Evolutionary conservation across 2,113 vertebrate genomes (phyloP), one percentile per base, ranked within the genome.

Genomic region (Galeopterus variegatus): DNA sequence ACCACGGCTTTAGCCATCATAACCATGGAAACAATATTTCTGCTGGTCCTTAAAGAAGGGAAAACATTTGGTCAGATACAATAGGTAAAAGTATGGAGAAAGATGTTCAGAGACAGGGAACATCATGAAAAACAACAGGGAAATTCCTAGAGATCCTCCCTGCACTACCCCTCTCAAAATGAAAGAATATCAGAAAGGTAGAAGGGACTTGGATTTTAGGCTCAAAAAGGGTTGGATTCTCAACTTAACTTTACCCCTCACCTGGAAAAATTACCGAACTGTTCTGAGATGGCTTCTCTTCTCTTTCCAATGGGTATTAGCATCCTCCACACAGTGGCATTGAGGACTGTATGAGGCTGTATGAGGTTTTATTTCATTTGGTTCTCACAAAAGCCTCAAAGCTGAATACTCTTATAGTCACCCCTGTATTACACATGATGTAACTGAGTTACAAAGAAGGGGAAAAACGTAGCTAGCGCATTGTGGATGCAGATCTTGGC

Each of bases 1-100:
- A 4, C 33, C 1, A 0, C 11, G 54, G 36, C 45, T 60, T 60
- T 48, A 31, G 8, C 21, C 24, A 24, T 9, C 0, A 1, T 8
- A 24, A 84, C 21, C 10, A 7, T 5, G 8, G n/a, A 87, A n/a
- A 33, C 10, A 15, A 1, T 11, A 4, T 56, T 76, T 80, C 41
- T n/a, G 7, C 41, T 26, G 9, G 15, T 82, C 26, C 28, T 56
- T n/a, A 33, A 64, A 73, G 19, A 95, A 83, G 21, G 6, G 12
- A 41, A 87, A 11, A 15, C 1, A 1, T 48, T 70, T 24, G 15
- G 33, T 28, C 10, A 24, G 17, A 41, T 69, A 3, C 8, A 76
- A 12, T 7, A 67, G 13, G 41, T 28, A 75, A 64, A 50, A 36
- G 6, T 5, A 0, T 73, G 31, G n/a, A 50, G 28, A 88, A 79